A percentile compares a stretch with the other conserved stretches of the same genome.
phyloP scores from a whole-genome alignment of 2,797 vertebrate genomes.

The Argyrosomus regius region DNA sequence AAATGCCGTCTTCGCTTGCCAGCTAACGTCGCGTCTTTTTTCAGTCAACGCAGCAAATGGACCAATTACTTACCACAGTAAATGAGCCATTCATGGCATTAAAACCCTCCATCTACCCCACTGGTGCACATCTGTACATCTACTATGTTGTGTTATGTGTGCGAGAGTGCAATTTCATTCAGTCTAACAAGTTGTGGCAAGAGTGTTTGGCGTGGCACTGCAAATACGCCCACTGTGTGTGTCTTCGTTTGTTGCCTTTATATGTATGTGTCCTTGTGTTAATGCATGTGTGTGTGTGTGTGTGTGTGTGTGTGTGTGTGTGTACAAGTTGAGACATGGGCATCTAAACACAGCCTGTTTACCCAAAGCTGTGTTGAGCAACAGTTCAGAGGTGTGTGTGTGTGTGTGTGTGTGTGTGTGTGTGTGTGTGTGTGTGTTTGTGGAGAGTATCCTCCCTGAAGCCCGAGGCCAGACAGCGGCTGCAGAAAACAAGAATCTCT shows the following conservation, averaged over 20 bases:
- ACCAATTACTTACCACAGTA: background rate
- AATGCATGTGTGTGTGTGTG: constrained; percentile 19
- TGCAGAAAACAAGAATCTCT: constrained; percentile 60
- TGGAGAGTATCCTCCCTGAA: constrained; percentile 43
- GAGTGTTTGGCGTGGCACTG: constrained; percentile 69
- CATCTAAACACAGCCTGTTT: constrained; percentile 82
- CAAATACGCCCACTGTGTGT: constrained; percentile 63
- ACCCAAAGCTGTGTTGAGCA: constrained; percentile 80
- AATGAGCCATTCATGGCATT: too few species aligned
- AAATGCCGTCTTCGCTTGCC: background rate
- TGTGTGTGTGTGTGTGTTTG: background rate
- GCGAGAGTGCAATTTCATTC: constrained; percentile 49
- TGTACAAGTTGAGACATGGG: constrained; percentile 76
- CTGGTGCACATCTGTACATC: constrained; percentile 22
- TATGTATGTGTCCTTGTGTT: constrained; percentile 27
- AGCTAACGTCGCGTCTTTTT: background rate
- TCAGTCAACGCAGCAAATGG: background rate
- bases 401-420: constrained; percentile 17
- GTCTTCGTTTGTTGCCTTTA: constrained; percentile 54
- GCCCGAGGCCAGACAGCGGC: constrained; percentile 53
- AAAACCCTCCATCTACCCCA: background rate
- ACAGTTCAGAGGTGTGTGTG: constrained; percentile 54
- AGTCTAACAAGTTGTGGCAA: constrained; percentile 74
- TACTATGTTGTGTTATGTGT: constrained; percentile 38
- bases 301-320: constrained; percentile 26